A percentile compares a stretch with the other conserved stretches of the same genome.
phyloP scores from a whole-genome alignment of 2,113 vertebrate species.

The Sisor rabdophorus region DNA sequence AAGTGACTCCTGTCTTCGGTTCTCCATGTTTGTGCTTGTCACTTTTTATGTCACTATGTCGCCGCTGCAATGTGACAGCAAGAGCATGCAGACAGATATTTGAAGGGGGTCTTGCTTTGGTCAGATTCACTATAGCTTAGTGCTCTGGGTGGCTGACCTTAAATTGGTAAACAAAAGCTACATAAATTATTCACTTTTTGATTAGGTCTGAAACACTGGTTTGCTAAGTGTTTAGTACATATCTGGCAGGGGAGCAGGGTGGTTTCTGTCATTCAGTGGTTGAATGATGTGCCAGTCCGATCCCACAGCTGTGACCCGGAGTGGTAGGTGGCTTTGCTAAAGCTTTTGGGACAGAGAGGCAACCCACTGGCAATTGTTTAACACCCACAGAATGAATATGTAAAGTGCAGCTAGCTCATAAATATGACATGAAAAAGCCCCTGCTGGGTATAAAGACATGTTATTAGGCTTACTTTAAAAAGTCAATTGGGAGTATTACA shows the following conservation, averaged over 20 bases:
- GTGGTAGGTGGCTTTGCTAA: constrained; percentile 49
- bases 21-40: constrained; percentile 44
- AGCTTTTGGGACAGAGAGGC: constrained; percentile 43
- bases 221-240: not conserved
- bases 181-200: not conserved
- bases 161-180: not conserved
- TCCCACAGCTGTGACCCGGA: constrained; percentile 45
- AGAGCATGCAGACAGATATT: not conserved
- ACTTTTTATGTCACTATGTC: constrained; percentile 39
- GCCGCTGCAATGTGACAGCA: not conserved
- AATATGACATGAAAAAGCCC: constrained; percentile 70
- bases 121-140: not conserved
- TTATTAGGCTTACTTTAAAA: constrained; percentile 57
- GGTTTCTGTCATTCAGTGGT: constrained; percentile 39
- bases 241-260: constrained; percentile 9
- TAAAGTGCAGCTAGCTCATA: constrained; percentile 68
- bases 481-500: constrained; percentile 57
- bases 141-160: not conserved
- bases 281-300: constrained; percentile 41
- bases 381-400: constrained; percentile 71
- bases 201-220: not conserved
- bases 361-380: constrained; percentile 63
- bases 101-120: not conserved
- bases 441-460: constrained; percentile 59
- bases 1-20: constrained; percentile 22